Base-by-base conservation (phyloP, 2,888 invertebrate genomes). In the Iselma pallidipennis region DNA sequence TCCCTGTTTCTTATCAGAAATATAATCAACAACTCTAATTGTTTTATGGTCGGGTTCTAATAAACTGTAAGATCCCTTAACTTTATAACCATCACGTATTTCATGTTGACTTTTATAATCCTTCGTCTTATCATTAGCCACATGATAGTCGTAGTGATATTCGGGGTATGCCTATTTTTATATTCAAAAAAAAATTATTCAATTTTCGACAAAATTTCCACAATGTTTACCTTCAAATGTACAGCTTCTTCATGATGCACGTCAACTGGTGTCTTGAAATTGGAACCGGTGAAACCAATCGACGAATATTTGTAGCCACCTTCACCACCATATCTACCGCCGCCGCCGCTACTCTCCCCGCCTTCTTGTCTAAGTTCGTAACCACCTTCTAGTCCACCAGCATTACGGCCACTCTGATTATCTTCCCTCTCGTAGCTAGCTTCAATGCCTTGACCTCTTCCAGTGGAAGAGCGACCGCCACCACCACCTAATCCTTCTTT, bases 1-100 rank as follows among this genome's bases (percentile, higher is more conserved):
- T 37, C 80, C 80, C 59, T 69, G 68, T 65, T 80, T 79, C 69
- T 80, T 77, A 61, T 78, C 78, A 33, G 78, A 66, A 19, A 71
- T 70, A 66, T 80, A 80, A 57, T 80, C 77, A 5, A 80, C 80
- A 7, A 74, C 67, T 55, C 80, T 76, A 57, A 78, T 70, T 49
- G 76, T 76, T 62, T 78, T 78, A 67, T 78, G 77, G 66, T 80
- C 80, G 16, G 79, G 78, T 63, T 80, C 76, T 59, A 79, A 66
- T 19, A 79, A 69, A 57, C 75, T 78, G 74, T 80, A 80, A 25
- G 66, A 61, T 49, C 80, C 80, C 66, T 79, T 79, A 31, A 80
- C 79, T 72, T 78, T 79, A 72, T 78, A 72, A 25, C 80, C 80
- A 29, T 80, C 78, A 25, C 80, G 71, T n/a, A 68, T 72, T 67